Conservation (phyloP, 2,888 invertebrate genomes). For the Pteria penguin region DNA sequence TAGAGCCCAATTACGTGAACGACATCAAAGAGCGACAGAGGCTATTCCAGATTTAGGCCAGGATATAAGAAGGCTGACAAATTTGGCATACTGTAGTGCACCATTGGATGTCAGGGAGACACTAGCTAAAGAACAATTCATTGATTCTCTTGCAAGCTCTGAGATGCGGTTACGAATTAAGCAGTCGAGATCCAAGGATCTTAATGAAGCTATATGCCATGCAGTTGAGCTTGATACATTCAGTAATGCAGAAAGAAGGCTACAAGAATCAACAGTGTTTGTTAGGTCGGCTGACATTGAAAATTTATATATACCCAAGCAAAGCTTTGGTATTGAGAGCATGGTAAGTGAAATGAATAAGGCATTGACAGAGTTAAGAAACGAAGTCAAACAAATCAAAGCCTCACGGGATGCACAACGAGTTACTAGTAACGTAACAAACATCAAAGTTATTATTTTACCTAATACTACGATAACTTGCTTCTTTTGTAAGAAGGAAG, state of each 20-base stretch:
- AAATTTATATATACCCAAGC: too few relatives aligned
- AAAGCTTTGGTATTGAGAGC: too few relatives aligned
- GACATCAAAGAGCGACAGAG: slow-evolving; percentile 5
- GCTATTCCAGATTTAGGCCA: slow-evolving; percentile 4
- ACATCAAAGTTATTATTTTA: too few relatives aligned
- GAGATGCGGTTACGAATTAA: slow-evolving; percentile 8
- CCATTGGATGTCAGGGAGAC: neutral
- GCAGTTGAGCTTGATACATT: neutral
- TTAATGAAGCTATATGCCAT: neutral
- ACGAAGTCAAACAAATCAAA: too few relatives aligned
- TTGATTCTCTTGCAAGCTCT: neutral
- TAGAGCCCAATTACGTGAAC: neutral
- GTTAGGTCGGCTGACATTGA: slow-evolving; percentile 2
- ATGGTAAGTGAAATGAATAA: too few relatives aligned
- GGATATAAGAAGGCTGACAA: neutral
- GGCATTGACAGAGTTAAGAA: too few relatives aligned
- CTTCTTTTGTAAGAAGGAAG: too few relatives aligned
- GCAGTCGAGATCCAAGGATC: neutral
- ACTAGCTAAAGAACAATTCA: slow-evolving; percentile 11
- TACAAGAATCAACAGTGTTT: neutral
- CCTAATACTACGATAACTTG: too few relatives aligned
- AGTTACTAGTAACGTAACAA: too few relatives aligned
- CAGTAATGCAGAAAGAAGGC: neutral
- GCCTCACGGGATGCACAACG: too few relatives aligned
- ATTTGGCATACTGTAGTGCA: slow-evolving; percentile 1